A percentile compares a stretch with the other conserved stretches of the same genome.
Conservation (phyloP, 2,888 invertebrate genomes). For the Platerodrilus igneus region DNA sequence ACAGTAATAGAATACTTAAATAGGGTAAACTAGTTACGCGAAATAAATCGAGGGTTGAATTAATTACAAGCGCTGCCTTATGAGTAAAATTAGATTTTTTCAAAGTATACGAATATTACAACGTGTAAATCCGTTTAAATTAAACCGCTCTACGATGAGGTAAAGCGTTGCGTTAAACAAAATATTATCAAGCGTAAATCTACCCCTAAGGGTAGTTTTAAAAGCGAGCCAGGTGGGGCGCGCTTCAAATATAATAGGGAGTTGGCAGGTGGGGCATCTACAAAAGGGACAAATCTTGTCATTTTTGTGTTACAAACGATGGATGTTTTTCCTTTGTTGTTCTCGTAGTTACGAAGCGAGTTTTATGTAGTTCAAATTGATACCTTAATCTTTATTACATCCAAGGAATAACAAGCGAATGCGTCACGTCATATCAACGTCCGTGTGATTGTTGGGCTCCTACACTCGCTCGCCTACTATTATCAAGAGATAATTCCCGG, state of each 20-base stretch:
- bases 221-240: conserved; percentile 18
- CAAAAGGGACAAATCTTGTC: conserved; percentile 21
- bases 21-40: too few species aligned
- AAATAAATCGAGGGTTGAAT: too few species aligned
- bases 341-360: background rate
- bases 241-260: conserved; percentile 15
- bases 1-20: too few species aligned
- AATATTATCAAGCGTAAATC: conserved; percentile 16
- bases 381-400: conserved; percentile 13
- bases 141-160: conserved; percentile 16
- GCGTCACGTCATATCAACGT: too few species aligned
- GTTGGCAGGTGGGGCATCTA: conserved; percentile 19
- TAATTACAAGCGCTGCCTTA: too few species aligned
- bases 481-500: too few species aligned
- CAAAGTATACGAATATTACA: conserved; percentile 3
- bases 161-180: conserved; percentile 22
- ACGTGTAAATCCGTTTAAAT: conserved; percentile 9
- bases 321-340: conserved; percentile 5
- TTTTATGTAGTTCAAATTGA: too few species aligned
- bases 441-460: too few species aligned
- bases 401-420: too few species aligned
- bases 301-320: conserved; percentile 19
- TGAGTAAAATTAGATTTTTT: too few species aligned
- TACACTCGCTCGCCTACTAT: too few species aligned
- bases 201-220: conserved; percentile 17